phyloP scores from a whole-genome alignment of 2,113 vertebrate species.

The Clinocottus analis region DNA sequence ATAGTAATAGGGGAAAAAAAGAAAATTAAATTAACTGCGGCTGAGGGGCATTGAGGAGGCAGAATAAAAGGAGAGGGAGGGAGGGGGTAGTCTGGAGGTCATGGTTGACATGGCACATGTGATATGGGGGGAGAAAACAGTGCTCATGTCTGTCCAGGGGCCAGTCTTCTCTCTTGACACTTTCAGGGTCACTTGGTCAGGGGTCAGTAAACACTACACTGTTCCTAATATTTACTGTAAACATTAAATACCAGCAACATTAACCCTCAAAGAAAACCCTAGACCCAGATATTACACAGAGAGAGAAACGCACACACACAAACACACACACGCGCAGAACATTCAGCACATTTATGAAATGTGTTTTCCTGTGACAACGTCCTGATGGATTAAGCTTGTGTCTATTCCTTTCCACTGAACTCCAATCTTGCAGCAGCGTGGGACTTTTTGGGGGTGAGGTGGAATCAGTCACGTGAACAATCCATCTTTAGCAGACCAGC shows the following conservation, averaged over 20 bases:
- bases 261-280: too few species aligned
- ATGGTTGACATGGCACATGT: slow-evolving; percentile 65
- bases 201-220: slow-evolving; percentile 30
- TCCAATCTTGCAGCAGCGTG: slow-evolving; percentile 67
- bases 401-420: slow-evolving; percentile 62
- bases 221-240: slow-evolving; percentile 5
- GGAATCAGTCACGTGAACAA: slow-evolving; percentile 53
- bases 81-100: slow-evolving; percentile 64
- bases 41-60: slow-evolving; percentile 42
- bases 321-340: not conserved
- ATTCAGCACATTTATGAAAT: not conserved
- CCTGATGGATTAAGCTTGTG: slow-evolving; percentile 23
- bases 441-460: slow-evolving; percentile 48
- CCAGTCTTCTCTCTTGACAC: slow-evolving; percentile 23
- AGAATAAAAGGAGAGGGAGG: slow-evolving; percentile 7
- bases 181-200: slow-evolving; percentile 33
- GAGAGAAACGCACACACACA: not conserved
- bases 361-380: not conserved
- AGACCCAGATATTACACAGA: too few species aligned
- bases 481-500: slow-evolving; percentile 34
- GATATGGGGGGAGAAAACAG: slow-evolving; percentile 66
- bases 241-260: slow-evolving; percentile 9
- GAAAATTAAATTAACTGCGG: slow-evolving; percentile 57
- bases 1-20: slow-evolving; percentile 21
- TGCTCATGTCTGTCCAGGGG: slow-evolving; percentile 22